phyloP scores from a whole-genome alignment of 2,888 invertebrate species.

The Cephus rjabovi region DNA sequence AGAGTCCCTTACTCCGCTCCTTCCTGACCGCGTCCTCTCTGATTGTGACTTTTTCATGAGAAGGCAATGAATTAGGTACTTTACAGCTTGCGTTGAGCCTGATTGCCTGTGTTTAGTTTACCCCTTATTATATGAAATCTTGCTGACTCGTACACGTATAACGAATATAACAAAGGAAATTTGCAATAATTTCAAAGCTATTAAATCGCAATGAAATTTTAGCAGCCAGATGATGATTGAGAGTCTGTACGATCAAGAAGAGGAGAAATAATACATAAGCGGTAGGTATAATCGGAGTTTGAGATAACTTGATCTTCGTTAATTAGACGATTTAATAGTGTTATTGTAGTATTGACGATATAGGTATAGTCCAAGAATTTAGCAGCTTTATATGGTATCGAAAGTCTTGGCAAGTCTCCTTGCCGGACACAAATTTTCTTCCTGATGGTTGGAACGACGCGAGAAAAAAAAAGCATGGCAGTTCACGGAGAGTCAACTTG shows the following conservation, averaged over 20 bases:
- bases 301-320: neutral
- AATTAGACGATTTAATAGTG: neutral
- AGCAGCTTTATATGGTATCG: neutral
- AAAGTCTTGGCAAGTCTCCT: neutral
- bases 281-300: no score
- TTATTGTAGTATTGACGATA: neutral
- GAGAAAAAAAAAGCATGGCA: slow-evolving; percentile 36
- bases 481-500: slow-evolving; percentile 41
- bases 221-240: neutral
- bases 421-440: neutral
- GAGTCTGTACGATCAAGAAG: no score
- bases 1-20: neutral
- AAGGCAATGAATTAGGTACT: neutral
- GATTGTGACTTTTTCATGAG: neutral
- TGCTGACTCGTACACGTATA: neutral
- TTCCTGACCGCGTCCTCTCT: neutral
- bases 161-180: neutral
- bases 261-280: neutral
- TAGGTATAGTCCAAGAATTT: neutral
- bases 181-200: neutral
- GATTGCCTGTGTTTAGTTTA: neutral
- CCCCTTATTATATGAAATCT: neutral
- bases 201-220: neutral
- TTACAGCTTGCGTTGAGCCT: neutral
- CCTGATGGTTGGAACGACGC: slow-evolving; percentile 30